These are phyloP conservation scores for Chelonoidis abingdonii DNA, from an alignment of 2,113 vertebrate species.

Conservation along the genomic window DNA sequence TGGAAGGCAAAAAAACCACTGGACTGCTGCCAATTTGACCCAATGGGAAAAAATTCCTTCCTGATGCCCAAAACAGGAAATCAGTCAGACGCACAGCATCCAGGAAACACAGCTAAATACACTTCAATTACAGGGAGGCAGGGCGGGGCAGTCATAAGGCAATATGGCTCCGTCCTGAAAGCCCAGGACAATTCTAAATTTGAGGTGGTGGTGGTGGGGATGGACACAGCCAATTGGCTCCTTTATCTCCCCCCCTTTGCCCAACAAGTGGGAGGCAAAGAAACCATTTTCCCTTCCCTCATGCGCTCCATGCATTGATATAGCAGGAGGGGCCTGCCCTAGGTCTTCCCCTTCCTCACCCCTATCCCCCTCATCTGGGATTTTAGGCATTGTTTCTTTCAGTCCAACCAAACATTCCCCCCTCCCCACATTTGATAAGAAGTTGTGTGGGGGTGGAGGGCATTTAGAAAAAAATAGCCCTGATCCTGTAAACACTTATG, in stretches of 20 bases:
- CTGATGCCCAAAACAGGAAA: neutral
- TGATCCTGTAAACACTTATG: neutral
- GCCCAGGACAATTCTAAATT: neutral
- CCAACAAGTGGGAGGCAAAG: rapidly evolving
- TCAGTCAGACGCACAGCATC: neutral
- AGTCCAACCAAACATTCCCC: neutral
- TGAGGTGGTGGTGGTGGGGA: rapidly evolving
- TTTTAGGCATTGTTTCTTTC: neutral
- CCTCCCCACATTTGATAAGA: neutral
- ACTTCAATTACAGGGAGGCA: neutral
- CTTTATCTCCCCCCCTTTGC: neutral
- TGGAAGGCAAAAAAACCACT: neutral
- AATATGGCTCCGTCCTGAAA: neutral
- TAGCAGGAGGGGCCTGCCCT: neutral
- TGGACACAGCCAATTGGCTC: neutral
- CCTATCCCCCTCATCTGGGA: neutral
- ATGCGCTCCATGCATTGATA: neutral
- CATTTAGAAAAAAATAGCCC: neutral
- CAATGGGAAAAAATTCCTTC: neutral
- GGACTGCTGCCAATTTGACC: neutral
- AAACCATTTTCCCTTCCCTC: neutral
- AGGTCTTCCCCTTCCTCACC: neutral
- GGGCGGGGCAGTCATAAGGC: neutral
- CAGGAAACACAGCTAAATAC: neutral
- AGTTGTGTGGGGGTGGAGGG: rapidly evolving